Conservation (phyloP, 2,113 vertebrate genomes). For the Zapornia atra region DNA sequence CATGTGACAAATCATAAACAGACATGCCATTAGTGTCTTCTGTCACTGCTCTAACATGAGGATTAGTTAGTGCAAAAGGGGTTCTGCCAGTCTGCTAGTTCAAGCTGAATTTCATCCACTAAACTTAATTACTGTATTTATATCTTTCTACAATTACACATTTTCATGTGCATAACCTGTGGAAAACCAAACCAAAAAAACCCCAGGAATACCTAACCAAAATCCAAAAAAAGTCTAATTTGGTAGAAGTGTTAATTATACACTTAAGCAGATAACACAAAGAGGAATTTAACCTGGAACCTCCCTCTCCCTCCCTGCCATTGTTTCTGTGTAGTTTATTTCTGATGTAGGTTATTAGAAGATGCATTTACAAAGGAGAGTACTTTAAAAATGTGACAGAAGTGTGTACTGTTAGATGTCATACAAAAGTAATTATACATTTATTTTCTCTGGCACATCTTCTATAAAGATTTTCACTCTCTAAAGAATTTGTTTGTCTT, state of each 20-base stretch:
- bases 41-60: background rate
- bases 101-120: background rate
- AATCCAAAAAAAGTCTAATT: background rate
- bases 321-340: background rate
- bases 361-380: background rate
- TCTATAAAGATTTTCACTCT: background rate
- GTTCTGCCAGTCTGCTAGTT: background rate
- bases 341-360: background rate
- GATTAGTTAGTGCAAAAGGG: background rate
- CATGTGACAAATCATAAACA: background rate
- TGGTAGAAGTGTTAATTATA: background rate
- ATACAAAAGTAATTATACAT: background rate
- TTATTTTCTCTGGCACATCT: background rate
- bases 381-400: background rate
- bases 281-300: background rate
- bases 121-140: slow-evolving; percentile 2
- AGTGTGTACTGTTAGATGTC: background rate
- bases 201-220: background rate
- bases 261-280: background rate
- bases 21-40: background rate
- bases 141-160: background rate
- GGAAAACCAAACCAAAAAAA: background rate
- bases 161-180: background rate
- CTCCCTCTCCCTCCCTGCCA: background rate
- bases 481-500: background rate